phyloP scores from a whole-genome alignment of 2,113 vertebrate genomes.

The Coracopsis vasa region DNA sequence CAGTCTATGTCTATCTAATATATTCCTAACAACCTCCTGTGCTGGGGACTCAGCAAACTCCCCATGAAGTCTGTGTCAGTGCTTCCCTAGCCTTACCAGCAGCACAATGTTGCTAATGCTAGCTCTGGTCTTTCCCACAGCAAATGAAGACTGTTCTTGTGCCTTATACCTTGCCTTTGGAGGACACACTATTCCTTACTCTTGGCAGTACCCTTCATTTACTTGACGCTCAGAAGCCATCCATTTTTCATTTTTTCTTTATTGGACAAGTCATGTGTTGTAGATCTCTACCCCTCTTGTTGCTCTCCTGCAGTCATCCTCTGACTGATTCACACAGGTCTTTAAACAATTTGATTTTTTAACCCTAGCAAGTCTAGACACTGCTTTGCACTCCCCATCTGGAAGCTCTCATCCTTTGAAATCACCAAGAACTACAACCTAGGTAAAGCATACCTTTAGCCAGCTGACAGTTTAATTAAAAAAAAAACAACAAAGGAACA shows the following conservation, averaged over 20 bases:
- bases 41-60: background rate
- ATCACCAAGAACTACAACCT: accelerated
- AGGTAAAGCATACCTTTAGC: background rate
- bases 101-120: background rate
- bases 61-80: accelerated
- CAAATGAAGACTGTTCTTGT: background rate
- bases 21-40: background rate
- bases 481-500: background rate
- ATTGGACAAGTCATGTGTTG: background rate
- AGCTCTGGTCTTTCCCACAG: background rate
- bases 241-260: background rate
- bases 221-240: background rate
- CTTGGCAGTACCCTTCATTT: background rate
- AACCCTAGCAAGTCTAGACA: background rate
- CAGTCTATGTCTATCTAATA: background rate
- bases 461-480: background rate
- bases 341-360: background rate
- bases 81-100: background rate
- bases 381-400: accelerated
- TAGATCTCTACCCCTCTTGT: background rate
- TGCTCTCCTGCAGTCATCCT: background rate
- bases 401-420: background rate
- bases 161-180: background rate
- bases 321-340: background rate
- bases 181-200: background rate